Evolutionary conservation across 1,140 invertebrate species (phyloP).

Genomic region (Euura lappo): DNA sequence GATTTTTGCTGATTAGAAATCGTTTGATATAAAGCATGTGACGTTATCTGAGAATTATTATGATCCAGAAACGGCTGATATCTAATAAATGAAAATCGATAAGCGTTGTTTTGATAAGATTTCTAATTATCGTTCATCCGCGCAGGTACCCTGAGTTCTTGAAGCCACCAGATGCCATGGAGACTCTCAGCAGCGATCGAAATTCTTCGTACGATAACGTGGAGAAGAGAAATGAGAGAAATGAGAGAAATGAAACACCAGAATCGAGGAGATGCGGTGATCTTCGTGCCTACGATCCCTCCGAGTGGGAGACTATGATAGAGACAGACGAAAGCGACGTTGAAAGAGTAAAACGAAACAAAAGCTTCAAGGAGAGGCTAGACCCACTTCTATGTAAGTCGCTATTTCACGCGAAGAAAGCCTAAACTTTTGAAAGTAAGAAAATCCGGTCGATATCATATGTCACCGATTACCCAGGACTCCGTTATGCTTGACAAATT

Average conservation of each 20-base stretch:
- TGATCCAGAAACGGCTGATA: too few relatives aligned
- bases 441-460: too few relatives aligned
- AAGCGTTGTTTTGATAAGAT: background rate
- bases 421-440: too few relatives aligned
- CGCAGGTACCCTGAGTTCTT: slow-evolving; percentile 55
- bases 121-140: background rate
- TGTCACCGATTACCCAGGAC: too few relatives aligned
- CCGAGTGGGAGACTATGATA: slow-evolving; percentile 53
- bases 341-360: slow-evolving; percentile 64
- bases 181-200: slow-evolving; percentile 59
- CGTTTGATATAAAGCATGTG: too few relatives aligned
- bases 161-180: slow-evolving; percentile 49
- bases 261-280: slow-evolving; percentile 39
- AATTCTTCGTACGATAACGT: slow-evolving; percentile 81
- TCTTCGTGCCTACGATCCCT: slow-evolving; percentile 44
- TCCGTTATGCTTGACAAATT: too few relatives aligned
- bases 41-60: too few relatives aligned
- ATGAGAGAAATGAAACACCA: slow-evolving; percentile 43
- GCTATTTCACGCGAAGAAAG: background rate
- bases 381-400: slow-evolving; percentile 74
- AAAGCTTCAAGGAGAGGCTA: slow-evolving; percentile 75
- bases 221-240: slow-evolving; percentile 54
- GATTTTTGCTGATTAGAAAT: too few relatives aligned
- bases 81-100: background rate
- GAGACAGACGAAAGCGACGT: slow-evolving; percentile 56